A percentile compares a stretch with the other conserved stretches of the same genome.
phyloP scores from a whole-genome alignment of 1,140 invertebrate species.

The Drosophila prosaltans region DNA sequence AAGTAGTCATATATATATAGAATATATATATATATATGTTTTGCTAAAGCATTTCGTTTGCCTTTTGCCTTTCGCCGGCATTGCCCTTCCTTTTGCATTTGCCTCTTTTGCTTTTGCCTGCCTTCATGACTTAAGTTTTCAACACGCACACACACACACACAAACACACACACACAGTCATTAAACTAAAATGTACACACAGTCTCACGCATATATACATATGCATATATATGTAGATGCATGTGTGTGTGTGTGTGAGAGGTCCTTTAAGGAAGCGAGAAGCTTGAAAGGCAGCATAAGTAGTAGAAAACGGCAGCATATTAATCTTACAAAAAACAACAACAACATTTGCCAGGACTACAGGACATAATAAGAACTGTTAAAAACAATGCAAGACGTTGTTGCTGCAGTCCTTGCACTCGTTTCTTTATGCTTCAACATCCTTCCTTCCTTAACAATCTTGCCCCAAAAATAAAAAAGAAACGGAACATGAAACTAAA shows the following conservation, averaged over 20 bases:
- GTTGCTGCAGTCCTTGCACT: conserved; percentile 46
- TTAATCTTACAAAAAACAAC: conserved; percentile 66
- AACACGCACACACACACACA: conserved; percentile 46
- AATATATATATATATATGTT: conserved; percentile 40
- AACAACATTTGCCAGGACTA: conserved; percentile 4
- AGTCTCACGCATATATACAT: conserved; percentile 18
- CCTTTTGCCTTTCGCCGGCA: conserved; percentile 31
- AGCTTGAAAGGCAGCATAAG: conserved; percentile 76
- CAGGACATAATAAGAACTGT: conserved; percentile 4
- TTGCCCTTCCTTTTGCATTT: neutral
- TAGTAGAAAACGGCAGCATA: conserved; percentile 77
- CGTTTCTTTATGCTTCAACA: conserved; percentile 24
- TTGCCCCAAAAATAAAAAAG: conserved; percentile 15
- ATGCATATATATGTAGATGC: conserved; percentile 9
- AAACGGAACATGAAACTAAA: conserved; percentile 63
- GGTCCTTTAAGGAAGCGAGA: conserved; percentile 43
- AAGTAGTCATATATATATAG: conserved; percentile 64
- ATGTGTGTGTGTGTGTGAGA: conserved; percentile 6
- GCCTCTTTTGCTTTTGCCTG: conserved; percentile 15
- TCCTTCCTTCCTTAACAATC: conserved; percentile 23
- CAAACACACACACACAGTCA: conserved; percentile 40
- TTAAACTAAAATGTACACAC: conserved; percentile 44
- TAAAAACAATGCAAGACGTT: conserved; percentile 42
- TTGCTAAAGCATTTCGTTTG: conserved; percentile 58
- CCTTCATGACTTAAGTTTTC: conserved; percentile 75